Evolutionary conservation across 2,888 invertebrate species (phyloP), one percentile per base, ranked within the genome.

Genomic region (Tetragonula carbonaria): DNA sequence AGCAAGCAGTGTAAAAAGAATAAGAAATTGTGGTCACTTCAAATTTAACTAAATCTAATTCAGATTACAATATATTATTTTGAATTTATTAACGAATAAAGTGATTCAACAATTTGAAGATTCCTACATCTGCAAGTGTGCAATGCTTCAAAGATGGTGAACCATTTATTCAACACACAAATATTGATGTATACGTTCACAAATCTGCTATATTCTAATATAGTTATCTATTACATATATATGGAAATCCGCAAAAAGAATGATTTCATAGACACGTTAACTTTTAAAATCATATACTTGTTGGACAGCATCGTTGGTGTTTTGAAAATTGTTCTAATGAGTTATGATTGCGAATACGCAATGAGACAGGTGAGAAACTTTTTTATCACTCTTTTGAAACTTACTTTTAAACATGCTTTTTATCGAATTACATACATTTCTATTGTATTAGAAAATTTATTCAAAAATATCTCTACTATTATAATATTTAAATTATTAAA

Each of bases 111-210:
- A 21, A 6, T n/a, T 21, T 23, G 5, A 68, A 83, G 83, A 18
- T 62, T 57, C 14, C 0, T 74, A 13, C 82, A 84, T 23, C 71
- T 91, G 11, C 87, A 91, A 18, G 74, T 92, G 16, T 88, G 88
- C 57, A 67, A 72, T 6, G 55, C 80, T 16, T 65, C 88, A 1
- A 86, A 66, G 28, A 33, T 23, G n/a, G 0, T 88, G 0, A 80
- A 74, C 50, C 55, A 8, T 2, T 28, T 68, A 1, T 84, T 84
- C 33, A 80, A 82, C 5, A 0, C 50, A 5, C 89, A 87, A 33
- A 38, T 82, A 28, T 23, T 74, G 13, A 0, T 59, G 0, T 21
- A 71, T 16, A 66, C 65, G 0, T n/a, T 5, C 3, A 0, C 53
- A 0, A 18, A 18, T 4, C 23, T 82, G 2, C 13, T 84, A 16